phyloP scores from a whole-genome alignment of 2,888 invertebrate genomes.

The Macrophya annulata region DNA sequence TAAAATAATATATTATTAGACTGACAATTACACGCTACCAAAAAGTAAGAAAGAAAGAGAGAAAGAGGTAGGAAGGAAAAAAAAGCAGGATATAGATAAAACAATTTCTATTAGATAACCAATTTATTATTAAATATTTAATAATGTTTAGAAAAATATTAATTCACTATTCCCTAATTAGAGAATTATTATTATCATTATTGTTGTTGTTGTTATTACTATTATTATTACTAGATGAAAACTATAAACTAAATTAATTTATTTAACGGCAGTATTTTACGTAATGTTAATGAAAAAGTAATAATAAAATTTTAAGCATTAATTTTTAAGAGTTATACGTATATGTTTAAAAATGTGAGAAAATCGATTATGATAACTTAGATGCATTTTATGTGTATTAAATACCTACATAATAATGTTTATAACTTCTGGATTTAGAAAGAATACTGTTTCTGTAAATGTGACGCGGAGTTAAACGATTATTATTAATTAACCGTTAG shows the following conservation, averaged over 20 bases:
- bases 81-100: slow-evolving; percentile 1
- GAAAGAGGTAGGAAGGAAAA: background rate
- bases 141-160: slow-evolving; percentile 8
- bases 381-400: slow-evolving; percentile 31
- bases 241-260: background rate
- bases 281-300: slow-evolving; percentile 20
- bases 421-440: background rate
- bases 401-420: background rate
- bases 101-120: background rate
- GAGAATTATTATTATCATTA: background rate
- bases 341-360: background rate
- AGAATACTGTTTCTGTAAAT: background rate
- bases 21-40: slow-evolving; percentile 15
- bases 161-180: background rate
- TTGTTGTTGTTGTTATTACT: background rate
- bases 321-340: slow-evolving; percentile 5
- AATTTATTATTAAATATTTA: background rate
- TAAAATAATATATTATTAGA: background rate
- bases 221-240: background rate
- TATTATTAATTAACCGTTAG: background rate
- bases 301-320: background rate
- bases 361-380: slow-evolving; percentile 15
- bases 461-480: background rate
- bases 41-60: background rate
- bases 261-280: slow-evolving; percentile 31